These are phyloP conservation scores for Amblyopsis hoosieri DNA, from an alignment of 2,797 vertebrate genomes.

Conservation along the genomic window DNA sequence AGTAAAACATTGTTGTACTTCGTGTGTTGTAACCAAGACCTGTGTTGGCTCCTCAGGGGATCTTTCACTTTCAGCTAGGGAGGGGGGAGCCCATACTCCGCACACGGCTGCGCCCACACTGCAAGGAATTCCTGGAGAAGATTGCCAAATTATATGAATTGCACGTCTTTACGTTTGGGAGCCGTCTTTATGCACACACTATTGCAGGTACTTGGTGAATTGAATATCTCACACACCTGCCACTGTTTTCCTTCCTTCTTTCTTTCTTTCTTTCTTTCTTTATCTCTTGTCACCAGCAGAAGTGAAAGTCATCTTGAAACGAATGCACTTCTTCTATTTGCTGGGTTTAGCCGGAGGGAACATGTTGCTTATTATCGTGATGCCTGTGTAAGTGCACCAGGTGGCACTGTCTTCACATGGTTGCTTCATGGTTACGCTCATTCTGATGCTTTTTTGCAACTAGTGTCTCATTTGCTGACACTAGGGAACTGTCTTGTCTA, in stretches of 20 bases:
- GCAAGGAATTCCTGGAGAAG: conserved; percentile 96
- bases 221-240: no score
- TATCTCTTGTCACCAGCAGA: no score
- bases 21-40: neutral
- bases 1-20: neutral
- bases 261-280: no score
- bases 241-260: no score
- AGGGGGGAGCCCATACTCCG: conserved; percentile 97
- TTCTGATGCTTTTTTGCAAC: neutral
- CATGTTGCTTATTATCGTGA: conserved; percentile 16
- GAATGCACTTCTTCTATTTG: neutral
- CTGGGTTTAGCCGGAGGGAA: neutral
- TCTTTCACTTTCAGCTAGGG: conserved; percentile 96
- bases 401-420: conserved; percentile 47
- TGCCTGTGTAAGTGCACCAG: conserved; percentile 48
- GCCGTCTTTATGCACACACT: conserved; percentile 96
- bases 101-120: conserved; percentile 96
- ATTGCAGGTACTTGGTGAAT: conserved; percentile 85
- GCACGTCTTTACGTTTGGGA: conserved; percentile 98
- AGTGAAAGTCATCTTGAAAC: neutral
- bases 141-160: conserved; percentile 94
- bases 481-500: neutral
- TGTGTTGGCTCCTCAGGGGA: conserved; percentile 79
- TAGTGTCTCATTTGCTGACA: neutral
- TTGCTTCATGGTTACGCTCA: neutral